phyloP scores from a whole-genome alignment of 2,113 vertebrate species.

The Pterocles orientalis region DNA sequence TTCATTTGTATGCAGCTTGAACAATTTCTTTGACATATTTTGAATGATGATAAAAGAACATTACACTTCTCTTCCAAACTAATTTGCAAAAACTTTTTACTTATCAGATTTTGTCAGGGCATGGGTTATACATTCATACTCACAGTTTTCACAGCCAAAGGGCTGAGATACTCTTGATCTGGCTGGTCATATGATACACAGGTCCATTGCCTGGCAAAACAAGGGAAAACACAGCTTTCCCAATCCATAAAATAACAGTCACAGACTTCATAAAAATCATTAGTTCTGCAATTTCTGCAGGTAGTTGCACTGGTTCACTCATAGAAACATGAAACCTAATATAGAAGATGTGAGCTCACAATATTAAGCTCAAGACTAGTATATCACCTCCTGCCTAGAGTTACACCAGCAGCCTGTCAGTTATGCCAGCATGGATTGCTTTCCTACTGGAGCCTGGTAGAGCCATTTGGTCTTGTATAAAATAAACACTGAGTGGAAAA shows the following conservation, averaged over 20 bases:
- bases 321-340: neutral
- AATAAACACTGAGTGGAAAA: neutral
- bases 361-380: neutral
- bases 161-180: neutral
- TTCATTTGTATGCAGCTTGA: neutral
- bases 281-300: neutral
- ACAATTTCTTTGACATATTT: neutral
- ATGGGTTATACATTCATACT: neutral
- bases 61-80: neutral
- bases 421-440: neutral
- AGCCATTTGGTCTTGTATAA: neutral
- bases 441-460: neutral
- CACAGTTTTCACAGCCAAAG: neutral
- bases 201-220: neutral
- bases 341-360: neutral
- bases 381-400: accelerated
- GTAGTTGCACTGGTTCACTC: neutral
- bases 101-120: neutral
- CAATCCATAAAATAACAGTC: neutral
- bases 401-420: neutral
- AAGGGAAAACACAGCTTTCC: neutral
- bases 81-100: neutral
- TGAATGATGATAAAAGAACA: neutral
- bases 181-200: accelerated
- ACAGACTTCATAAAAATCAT: neutral